phyloP scores from a whole-genome alignment of 2,888 invertebrate species.

The Epinotia brunnichana region DNA sequence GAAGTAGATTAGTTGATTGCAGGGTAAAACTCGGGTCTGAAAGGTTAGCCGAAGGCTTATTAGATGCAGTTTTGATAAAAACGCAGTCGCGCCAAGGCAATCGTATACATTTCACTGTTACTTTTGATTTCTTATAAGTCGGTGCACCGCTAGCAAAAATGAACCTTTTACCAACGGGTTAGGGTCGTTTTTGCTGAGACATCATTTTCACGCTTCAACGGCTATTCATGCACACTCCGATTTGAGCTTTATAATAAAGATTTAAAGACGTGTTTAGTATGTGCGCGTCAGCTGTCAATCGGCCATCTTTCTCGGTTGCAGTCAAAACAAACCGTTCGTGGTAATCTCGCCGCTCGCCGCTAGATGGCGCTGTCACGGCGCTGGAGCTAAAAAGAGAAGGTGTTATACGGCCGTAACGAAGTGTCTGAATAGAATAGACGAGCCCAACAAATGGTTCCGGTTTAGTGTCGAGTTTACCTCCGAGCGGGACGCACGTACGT shows the following conservation, averaged over 20 bases:
- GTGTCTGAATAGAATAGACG: slow-evolving; percentile 48
- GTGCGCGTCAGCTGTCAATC: slow-evolving; percentile 36
- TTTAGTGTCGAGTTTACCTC: slow-evolving; percentile 69
- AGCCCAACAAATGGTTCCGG: slow-evolving; percentile 67
- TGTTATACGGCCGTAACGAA: slow-evolving; percentile 52
- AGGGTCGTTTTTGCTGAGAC: background rate
- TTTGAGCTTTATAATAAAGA: background rate
- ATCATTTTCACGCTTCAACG: slow-evolving; percentile 1
- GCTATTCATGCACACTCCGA: background rate
- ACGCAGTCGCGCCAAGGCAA: slow-evolving; percentile 32
- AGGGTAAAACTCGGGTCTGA: background rate
- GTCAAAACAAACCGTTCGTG: slow-evolving; percentile 38
- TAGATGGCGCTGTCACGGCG: slow-evolving; percentile 62
- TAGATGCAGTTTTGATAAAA: slow-evolving; percentile 36
- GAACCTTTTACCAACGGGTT: background rate
- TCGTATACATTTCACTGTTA: slow-evolving; percentile 41
- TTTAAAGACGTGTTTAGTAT: background rate
- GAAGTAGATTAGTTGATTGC: slow-evolving; percentile 20
- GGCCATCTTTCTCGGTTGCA: slow-evolving; percentile 38
- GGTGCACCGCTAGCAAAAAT: background rate
- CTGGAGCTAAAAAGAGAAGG: slow-evolving; percentile 69
- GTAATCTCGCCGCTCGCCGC: slow-evolving; percentile 37
- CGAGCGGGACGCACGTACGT: slow-evolving; percentile 54
- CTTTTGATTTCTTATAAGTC: slow-evolving; percentile 32
- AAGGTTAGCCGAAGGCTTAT: slow-evolving; percentile 31